Base-by-base conservation (phyloP, 2,797 vertebrate genomes). In the Lemur catta region DNA sequence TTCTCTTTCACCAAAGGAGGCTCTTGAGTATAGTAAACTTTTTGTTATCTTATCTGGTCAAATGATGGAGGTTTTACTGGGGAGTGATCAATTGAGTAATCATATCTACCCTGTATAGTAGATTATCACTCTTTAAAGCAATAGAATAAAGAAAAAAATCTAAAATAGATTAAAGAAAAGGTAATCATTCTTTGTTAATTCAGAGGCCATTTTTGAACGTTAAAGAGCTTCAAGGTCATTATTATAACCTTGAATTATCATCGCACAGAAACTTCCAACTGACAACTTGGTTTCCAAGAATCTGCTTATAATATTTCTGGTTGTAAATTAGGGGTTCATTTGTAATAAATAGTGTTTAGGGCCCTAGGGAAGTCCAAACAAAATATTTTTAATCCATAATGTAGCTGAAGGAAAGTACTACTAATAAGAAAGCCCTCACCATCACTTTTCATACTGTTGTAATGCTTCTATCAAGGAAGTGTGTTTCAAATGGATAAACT, bases 11-110 rank as follows among this genome's bases (percentile, higher is more conserved):
- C 24, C 72, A 81, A 78, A 96, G 85, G 61, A 88, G 67, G 35
- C 89, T 92, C 61, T 41, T 59, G 93, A 81, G 55, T 79, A 7
- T n/a, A 87, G 59, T 94, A 95, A 90, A 72, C 55, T 81, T 46
- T 81, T 55, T 93, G 72, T 85, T 93, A 75, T 78, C 43, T 82
- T 38, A 74, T 93, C 74, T 89, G 82, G 52, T 59, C 96, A 97
- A 91, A 92, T 79, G 46, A 78, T 38, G 43, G 43, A 93, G 84
- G 35, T 43, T 89, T 88, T 78, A 87, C 5, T 80, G 63, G 24
- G 35, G 30, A 84, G 30, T 85, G 9, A 65, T 85, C 65, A 95
- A 82, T 30, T 67, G 82, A 71, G 48, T 78, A 46, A 43, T 63
- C 63, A 65, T 57, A 75, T 59, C 30, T 46, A 65, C 14, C 46